Evolutionary conservation across 2,888 invertebrate species (phyloP), one percentile per base, ranked within the genome.

Genomic region (Macrosiphum euphorbiae): DNA sequence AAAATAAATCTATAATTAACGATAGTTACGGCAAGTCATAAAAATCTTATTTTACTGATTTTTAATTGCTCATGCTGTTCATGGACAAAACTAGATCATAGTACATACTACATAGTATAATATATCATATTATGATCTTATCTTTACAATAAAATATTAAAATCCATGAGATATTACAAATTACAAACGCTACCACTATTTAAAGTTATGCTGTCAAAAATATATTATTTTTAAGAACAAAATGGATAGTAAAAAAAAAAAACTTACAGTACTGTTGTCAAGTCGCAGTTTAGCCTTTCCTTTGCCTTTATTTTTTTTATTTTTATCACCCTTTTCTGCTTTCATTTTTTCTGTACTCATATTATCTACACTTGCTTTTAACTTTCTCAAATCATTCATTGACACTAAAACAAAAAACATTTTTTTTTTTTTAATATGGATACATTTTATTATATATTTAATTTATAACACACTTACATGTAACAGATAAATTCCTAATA

Each of bases 281-380:
- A 95, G 78, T 24, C 94, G 94, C 41, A 95, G 86, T 58, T 94
- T 95, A 52, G 94, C 95, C 93, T 94, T 95, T 44, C 94, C 94
- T 94, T 95, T 95, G 78, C 94, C 94, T 95, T 97, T 97, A 67
- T 96, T 97, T 96, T 98, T 98, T 96, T 98, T 98, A 93, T 96
- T 95, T 95, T 97, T 98, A 94, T 98, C 97, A 47, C 97, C 97
- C 95, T 98, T 98, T 96, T 98, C 98, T 94, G 98, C 96, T 96
- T 98, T 98, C 95, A 97, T 97, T 96, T 99, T 99, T 96, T 99
- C 99, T 95, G 98, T 97, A 95, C 97, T 97, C 95, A 99, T 96
- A 96, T 97, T 98, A 96, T 98, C 98, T 95, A 99, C 96, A 94
- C 97, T 97, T 95, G 97, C 97, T 96, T 98, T 98, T 95, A 99